A percentile compares a stretch with the other conserved stretches of the same genome.
Evolutionary conservation across 2,113 vertebrate genomes (phyloP).

Genomic region (Eurystomus gularis): DNA sequence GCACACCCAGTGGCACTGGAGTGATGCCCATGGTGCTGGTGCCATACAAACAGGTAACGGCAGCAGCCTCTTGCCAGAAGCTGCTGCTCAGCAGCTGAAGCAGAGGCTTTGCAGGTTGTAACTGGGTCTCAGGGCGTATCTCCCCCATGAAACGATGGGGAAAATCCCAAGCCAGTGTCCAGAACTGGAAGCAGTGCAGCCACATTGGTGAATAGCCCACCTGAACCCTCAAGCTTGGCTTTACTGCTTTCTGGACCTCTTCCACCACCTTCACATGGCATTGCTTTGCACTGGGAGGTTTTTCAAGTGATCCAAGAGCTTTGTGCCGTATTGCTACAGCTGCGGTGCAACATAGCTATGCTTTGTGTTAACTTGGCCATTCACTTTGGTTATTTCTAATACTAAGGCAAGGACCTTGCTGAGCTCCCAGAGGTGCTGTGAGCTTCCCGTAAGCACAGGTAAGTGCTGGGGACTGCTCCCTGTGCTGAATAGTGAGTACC

Average conservation of each 20-base stretch:
- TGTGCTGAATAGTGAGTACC: neutral
- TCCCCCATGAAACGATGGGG: rapidly evolving
- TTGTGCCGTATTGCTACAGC: rapidly evolving
- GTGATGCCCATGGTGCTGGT: rapidly evolving
- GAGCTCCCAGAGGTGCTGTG: neutral
- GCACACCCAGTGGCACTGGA: neutral
- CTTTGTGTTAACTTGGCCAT: neutral
- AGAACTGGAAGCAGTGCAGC: neutral
- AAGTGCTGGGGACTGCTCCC: neutral
- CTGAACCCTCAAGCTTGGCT: neutral
- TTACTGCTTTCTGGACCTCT: neutral
- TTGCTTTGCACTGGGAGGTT: rapidly evolving
- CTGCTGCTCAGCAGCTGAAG: neutral
- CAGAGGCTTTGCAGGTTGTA: neutral
- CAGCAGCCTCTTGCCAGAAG: neutral
- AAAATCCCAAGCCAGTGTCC: neutral
- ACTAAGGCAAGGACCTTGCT: neutral
- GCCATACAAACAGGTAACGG: neutral
- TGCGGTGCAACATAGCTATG: neutral
- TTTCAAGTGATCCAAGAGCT: neutral
- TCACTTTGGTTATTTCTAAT: neutral
- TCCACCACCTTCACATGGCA: rapidly evolving
- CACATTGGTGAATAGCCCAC: neutral
- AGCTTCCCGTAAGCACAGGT: neutral
- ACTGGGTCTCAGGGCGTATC: neutral